Percentiles rank a stretch among this genome's conserved stretches.
phyloP scores from a whole-genome alignment of 1,140 invertebrate genomes.

The Saccostrea glomerata region DNA sequence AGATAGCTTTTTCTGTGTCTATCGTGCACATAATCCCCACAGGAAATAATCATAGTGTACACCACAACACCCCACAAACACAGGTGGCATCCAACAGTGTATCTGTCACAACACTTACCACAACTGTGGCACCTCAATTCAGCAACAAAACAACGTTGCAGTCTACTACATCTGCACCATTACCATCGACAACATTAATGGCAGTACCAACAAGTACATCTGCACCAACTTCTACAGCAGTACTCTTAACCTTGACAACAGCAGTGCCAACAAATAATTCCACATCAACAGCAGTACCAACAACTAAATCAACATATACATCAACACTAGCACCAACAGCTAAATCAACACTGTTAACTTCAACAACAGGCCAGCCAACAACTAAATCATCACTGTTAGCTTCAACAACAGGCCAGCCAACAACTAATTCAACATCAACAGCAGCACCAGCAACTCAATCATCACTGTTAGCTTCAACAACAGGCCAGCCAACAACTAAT shows the following conservation, averaged over 20 bases:
- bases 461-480: not conserved
- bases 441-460: not conserved
- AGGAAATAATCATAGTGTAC: not conserved
- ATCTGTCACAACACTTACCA: not conserved
- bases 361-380: not conserved
- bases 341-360: not conserved
- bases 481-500: not conserved
- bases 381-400: not conserved
- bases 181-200: not conserved
- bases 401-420: not conserved
- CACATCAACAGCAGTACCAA: not conserved
- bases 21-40: not conserved
- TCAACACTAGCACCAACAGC: not conserved
- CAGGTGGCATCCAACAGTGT: not conserved
- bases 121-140: no score
- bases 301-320: not conserved
- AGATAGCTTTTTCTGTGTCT: not conserved
- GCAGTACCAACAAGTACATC: not conserved
- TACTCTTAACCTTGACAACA: not conserved
- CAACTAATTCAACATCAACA: not conserved
- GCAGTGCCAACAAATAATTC: not conserved
- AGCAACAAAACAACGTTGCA: not conserved
- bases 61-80: not conserved
- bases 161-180: not conserved
- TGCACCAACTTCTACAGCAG: not conserved